Conservation (phyloP, 2,113 vertebrate genomes). For the Leiothrix lutea region DNA sequence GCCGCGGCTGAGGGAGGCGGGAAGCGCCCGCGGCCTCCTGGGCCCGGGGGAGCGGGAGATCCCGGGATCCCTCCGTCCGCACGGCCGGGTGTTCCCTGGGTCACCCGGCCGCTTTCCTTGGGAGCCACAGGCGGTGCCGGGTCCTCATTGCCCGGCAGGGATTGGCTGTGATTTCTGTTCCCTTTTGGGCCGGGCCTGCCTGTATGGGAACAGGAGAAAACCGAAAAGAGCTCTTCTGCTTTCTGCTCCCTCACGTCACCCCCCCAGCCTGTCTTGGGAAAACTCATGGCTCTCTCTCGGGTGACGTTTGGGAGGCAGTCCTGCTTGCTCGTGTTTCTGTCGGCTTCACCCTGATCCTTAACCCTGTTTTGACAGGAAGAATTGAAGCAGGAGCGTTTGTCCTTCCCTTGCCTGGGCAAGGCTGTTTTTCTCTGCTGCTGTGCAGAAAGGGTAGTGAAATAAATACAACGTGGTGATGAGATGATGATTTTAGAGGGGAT, state of each 20-base stretch:
- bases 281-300: neutral
- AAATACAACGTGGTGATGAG: neutral
- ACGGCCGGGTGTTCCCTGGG: neutral
- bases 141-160: neutral
- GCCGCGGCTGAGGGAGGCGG: neutral
- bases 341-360: neutral
- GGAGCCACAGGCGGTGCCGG: accelerated
- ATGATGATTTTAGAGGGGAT: neutral
- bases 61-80: neutral
- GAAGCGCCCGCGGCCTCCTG: neutral
- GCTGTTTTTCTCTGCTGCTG: neutral
- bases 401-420: neutral
- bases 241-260: neutral
- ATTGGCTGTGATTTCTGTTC: neutral
- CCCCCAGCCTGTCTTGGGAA: neutral
- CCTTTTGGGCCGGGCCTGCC: neutral
- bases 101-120: neutral
- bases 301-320: neutral
- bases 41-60: neutral
- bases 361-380: neutral
- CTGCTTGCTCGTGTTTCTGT: neutral
- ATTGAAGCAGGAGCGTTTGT: neutral
- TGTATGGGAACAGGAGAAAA: neutral
- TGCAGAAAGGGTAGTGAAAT: neutral
- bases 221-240: neutral